phyloP scores from a whole-genome alignment of 2,113 vertebrate genomes.

The Pelvicachromis taeniatus region DNA sequence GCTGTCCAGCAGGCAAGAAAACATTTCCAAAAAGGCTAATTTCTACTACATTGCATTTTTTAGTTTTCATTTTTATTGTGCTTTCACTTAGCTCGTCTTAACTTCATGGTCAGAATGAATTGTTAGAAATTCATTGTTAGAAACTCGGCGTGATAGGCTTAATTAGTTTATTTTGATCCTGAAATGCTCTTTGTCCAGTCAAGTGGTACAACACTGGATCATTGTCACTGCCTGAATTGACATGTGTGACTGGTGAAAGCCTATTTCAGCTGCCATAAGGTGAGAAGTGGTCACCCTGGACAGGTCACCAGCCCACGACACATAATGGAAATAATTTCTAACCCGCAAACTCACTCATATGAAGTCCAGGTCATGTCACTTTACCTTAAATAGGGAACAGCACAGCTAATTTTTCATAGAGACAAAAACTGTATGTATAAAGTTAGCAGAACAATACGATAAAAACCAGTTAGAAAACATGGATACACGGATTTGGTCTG shows the following conservation, averaged over 20 bases:
- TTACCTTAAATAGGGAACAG: neutral
- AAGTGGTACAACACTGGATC: neutral
- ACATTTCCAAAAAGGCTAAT: neutral
- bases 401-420: neutral
- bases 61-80: neutral
- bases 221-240: neutral
- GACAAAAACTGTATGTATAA: neutral
- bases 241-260: neutral
- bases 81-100: neutral
- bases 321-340: neutral
- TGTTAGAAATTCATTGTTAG: neutral
- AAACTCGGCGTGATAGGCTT: neutral
- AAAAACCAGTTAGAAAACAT: neutral
- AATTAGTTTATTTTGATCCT: neutral
- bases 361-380: neutral
- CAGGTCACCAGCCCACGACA: neutral
- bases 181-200: neutral
- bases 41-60: neutral
- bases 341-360: neutral
- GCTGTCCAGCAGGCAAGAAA: neutral
- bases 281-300: neutral
- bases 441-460: neutral
- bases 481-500: no score
- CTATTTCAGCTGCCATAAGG: neutral
- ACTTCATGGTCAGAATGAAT: neutral